Conservation (phyloP, 2,888 invertebrate species). For the Psococerastis gibbosa region DNA sequence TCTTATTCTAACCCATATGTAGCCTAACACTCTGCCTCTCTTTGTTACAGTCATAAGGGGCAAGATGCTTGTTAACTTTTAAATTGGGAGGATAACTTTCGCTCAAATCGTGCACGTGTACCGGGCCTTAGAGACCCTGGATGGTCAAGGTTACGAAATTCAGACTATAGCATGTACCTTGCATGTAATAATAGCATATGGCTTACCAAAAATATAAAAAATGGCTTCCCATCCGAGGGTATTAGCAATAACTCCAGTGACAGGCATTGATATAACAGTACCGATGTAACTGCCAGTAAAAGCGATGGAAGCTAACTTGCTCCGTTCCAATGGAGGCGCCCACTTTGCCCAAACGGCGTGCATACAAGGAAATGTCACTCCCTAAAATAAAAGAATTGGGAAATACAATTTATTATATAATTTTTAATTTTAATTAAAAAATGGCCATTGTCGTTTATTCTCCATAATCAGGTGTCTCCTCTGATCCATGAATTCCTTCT, state of each 20-base stretch:
- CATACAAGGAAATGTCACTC: constrained; percentile 25
- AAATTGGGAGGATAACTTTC: too few relatives aligned
- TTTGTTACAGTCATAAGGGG: too few relatives aligned
- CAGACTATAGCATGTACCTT: too few relatives aligned
- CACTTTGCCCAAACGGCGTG: constrained; percentile 25
- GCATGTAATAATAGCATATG: background rate
- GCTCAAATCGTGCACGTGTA: too few relatives aligned
- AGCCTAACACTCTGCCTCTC: too few relatives aligned
- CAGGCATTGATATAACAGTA: constrained; percentile 25
- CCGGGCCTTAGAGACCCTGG: too few relatives aligned
- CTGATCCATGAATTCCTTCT: too few relatives aligned
- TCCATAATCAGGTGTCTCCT: too few relatives aligned
- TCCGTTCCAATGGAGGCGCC: constrained; percentile 26
- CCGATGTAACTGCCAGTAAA: constrained; percentile 27
- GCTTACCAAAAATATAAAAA: constrained; percentile 25
- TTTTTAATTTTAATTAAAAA: constrained; percentile 8
- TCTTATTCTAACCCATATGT: too few relatives aligned
- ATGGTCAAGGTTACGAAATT: too few relatives aligned
- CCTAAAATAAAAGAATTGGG: constrained; percentile 19
- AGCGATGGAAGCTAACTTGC: constrained; percentile 23
- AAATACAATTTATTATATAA: constrained; percentile 6
- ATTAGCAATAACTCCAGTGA: constrained; percentile 24
- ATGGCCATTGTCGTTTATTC: background rate
- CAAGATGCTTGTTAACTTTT: too few relatives aligned
- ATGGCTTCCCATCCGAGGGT: constrained; percentile 24